phyloP scores from a whole-genome alignment of 2,113 vertebrate species.

The Climacteris rufus region DNA sequence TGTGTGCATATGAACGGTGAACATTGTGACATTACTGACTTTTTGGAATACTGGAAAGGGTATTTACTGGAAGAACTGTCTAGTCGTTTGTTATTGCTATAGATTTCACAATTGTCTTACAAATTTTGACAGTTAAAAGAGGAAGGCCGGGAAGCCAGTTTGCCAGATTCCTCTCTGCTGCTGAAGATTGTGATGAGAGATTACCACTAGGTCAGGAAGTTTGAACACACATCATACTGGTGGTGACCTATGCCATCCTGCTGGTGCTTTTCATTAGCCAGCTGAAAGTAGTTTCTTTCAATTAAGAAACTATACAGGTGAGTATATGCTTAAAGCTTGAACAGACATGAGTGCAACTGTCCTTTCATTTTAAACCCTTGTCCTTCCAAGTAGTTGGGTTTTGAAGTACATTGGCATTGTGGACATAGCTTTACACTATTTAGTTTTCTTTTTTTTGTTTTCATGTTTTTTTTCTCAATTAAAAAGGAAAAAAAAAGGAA shows the following conservation, averaged over 20 bases:
- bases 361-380: neutral
- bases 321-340: neutral
- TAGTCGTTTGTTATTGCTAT: neutral
- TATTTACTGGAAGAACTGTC: neutral
- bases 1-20: neutral
- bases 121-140: neutral
- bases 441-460: neutral
- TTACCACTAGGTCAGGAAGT: neutral
- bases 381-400: neutral
- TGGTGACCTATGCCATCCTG: neutral
- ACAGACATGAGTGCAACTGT: neutral
- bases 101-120: neutral
- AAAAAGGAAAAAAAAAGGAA: neutral
- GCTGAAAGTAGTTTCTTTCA: neutral
- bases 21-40: neutral
- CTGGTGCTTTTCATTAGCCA: neutral
- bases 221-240: neutral
- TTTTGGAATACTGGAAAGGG: neutral
- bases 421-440: neutral
- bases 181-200: neutral
- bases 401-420: neutral
- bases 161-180: neutral
- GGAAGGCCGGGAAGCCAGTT: neutral
- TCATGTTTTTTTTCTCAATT: too few relatives aligned
- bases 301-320: neutral